Evolutionary conservation across 2,113 vertebrate genomes (phyloP), one percentile per base, ranked within the genome.

Genomic region (Actenoides hombroni): DNA sequence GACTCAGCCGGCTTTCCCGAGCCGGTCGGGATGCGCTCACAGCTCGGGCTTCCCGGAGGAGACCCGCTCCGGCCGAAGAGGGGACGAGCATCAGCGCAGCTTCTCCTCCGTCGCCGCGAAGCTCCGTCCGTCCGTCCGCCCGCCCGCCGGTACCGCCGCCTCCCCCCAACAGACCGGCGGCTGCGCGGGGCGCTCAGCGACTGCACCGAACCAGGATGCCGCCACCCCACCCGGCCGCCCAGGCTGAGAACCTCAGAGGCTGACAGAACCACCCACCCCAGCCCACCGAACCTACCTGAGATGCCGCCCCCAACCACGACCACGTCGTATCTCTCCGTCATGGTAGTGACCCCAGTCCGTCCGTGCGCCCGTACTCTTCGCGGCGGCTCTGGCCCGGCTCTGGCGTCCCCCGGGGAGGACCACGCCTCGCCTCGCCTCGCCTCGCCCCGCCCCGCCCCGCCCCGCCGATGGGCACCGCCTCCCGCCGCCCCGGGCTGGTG

Each of bases 241-340:
- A 5, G 4, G 39, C 40, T 19, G 59, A 17, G 12, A 26, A 20
- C 44, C 49, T 23, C 15, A 7, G n/a, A 5, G 19, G 29, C 31
- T 48, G 37, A 28, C 54, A n/a, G 39, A 8, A 39, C 54, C 3
- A 15, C 33, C 49, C 24, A 11, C 28, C 31, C n/a, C 16, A 1
- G 3, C 5, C 49, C 31, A 17, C 37, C 3, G 42, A 39, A 97
- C 98, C 96, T 87, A 99, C 99, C 99, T 98, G 99, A 99, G 94
- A 99, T 99, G 78, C 99, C 99, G 86, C 98, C 99, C 78, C 99
- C 99, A 91, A 99, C 97, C 92, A 99, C 99, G 28, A 99, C 92
- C 83, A 99, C 99, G 20, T 99, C 99, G 97, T 96, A 99, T 77
- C 97, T 98, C 98, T 97, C 97, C 88, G 98, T 98, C 99, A 99